Conservation (phyloP, 2,797 vertebrate species). For the Percopsis omiscomaycus region DNA sequence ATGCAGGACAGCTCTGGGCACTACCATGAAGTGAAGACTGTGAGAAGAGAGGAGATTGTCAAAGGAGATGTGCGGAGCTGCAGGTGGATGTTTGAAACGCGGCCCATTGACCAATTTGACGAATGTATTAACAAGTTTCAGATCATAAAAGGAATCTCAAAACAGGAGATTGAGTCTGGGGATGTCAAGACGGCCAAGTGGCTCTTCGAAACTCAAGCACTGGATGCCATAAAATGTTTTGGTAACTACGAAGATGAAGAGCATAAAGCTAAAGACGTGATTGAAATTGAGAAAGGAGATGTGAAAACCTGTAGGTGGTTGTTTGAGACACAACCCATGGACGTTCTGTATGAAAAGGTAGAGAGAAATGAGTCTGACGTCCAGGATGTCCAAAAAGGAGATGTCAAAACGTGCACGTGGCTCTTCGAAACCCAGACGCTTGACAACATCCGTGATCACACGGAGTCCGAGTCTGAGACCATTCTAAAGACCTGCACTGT, state of each 20-base stretch:
- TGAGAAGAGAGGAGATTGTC: constrained; percentile 89
- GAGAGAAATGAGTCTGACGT: constrained; percentile 69
- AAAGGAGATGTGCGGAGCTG: constrained; percentile 89
- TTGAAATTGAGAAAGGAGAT: constrained; percentile 85
- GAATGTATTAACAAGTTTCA: constrained; percentile 89
- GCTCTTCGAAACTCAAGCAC: constrained; percentile 92
- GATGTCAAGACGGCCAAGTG: constrained; percentile 94
- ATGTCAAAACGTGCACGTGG: constrained; percentile 91
- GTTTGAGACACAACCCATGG: constrained; percentile 94
- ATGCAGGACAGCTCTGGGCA: constrained; percentile 90
- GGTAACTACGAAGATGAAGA: constrained; percentile 79
- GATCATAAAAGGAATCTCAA: constrained; percentile 92
- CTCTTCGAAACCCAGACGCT: constrained; percentile 92
- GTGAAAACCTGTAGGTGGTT: constrained; percentile 91
- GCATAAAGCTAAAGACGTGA: constrained; percentile 62
- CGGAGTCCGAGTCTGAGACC: constrained; percentile 77
- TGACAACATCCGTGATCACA: constrained; percentile 84
- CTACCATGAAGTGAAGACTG: constrained; percentile 90
- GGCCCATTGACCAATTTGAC: constrained; percentile 89
- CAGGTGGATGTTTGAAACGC: constrained; percentile 95
- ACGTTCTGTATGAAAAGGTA: constrained; percentile 87
- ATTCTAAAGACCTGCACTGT: constrained; percentile 80
- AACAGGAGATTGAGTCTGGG: constrained; percentile 88
- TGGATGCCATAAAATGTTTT: constrained; percentile 86
- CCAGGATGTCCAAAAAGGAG: constrained; percentile 84